Evolutionary conservation across 2,113 vertebrate species (phyloP).

Genomic region (Hipposideros armiger): DNA sequence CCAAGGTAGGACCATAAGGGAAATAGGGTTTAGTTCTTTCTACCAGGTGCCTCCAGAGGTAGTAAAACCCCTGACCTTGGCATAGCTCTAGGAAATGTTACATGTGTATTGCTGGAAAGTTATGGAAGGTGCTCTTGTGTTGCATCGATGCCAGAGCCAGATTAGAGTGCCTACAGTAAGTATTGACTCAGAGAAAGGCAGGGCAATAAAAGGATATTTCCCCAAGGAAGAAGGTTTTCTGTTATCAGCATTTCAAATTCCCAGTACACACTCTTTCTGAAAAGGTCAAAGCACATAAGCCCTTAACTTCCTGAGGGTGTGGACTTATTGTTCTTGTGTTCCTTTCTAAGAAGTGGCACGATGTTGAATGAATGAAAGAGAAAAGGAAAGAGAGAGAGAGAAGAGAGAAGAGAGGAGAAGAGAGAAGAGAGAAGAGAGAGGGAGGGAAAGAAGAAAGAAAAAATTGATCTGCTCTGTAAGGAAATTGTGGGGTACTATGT

Average conservation of each 20-base stretch:
- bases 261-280: constrained; percentile 20
- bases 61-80: not conserved
- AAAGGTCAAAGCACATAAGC: not conserved
- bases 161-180: not conserved
- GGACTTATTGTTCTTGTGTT: not conserved
- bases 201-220: not conserved
- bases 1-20: not conserved
- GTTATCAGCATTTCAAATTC: constrained; percentile 44
- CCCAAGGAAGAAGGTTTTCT: constrained; percentile 15
- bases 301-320: not conserved
- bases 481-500: not conserved
- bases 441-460: not conserved
- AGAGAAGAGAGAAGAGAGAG: too few species aligned
- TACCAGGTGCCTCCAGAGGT: not conserved
- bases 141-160: not conserved
- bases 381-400: not conserved
- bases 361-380: not conserved
- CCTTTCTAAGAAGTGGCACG: not conserved
- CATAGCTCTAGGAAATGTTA: not conserved
- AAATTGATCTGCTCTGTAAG: not conserved
- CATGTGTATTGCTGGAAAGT: not conserved
- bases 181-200: constrained; percentile 52
- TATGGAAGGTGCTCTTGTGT: not conserved
- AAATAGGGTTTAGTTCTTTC: not conserved
- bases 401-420: too few species aligned